Conservation (phyloP, 1,140 invertebrate species). For the Cheumatopsyche charites region DNA sequence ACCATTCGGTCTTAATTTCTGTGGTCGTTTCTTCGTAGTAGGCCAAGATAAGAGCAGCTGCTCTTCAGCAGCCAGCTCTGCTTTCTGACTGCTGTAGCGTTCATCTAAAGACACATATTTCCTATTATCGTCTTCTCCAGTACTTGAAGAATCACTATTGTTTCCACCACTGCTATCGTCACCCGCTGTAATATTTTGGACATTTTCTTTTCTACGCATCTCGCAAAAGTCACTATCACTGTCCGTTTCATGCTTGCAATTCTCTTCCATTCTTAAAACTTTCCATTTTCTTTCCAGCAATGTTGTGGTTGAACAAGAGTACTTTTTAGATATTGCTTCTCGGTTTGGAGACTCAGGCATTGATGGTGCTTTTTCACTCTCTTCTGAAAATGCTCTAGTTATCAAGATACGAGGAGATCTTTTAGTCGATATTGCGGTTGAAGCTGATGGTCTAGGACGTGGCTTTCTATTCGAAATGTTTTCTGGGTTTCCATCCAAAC, state of each 20-base stretch:
- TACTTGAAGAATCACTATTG: constrained; percentile 54
- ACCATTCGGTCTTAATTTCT: constrained; percentile 39
- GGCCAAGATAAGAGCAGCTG: constrained; percentile 62
- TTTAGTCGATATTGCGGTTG: constrained; percentile 56
- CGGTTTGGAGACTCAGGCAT: constrained; percentile 52
- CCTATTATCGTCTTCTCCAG: constrained; percentile 56
- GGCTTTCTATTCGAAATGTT: constrained; percentile 28
- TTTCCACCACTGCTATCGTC: constrained; percentile 47
- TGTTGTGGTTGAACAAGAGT: constrained; percentile 64
- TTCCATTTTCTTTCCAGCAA: constrained; percentile 60
- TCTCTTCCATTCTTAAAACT: constrained; percentile 38
- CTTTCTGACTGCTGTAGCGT: constrained; percentile 40
- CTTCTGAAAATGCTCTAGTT: constrained; percentile 73
- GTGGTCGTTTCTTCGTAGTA: constrained; percentile 48
- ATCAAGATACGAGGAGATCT: constrained; percentile 72
- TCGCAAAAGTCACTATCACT: constrained; percentile 51
- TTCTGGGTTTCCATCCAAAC: constrained; percentile 52
- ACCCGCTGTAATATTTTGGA: constrained; percentile 47
- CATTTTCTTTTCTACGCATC: constrained; percentile 35
- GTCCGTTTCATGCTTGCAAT: constrained; percentile 51
- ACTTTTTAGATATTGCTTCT: constrained; percentile 59
- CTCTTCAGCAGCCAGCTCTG: constrained; percentile 57
- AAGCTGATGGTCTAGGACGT: constrained; percentile 46
- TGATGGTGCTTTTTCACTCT: constrained; percentile 63
- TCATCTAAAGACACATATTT: constrained; percentile 51